phyloP scores from a whole-genome alignment of 2,113 vertebrate species.

The Phodopus roborovskii region DNA sequence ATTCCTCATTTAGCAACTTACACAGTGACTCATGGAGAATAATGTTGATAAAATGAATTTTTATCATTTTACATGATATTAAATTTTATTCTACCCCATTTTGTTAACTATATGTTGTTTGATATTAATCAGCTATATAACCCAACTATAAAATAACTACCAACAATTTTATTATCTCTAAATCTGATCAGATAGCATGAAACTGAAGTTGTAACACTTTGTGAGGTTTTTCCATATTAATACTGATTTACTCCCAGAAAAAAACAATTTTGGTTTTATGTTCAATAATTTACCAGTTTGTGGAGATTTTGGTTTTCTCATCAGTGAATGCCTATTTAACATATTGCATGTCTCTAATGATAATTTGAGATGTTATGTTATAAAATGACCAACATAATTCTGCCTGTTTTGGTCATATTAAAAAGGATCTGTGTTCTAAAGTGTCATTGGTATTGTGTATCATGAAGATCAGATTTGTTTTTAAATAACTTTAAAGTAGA shows the following conservation, averaged over 20 bases:
- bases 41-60: background rate
- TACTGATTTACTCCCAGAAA: background rate
- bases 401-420: background rate
- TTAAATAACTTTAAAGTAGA: background rate
- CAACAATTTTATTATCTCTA: background rate
- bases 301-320: background rate
- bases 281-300: background rate
- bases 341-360: background rate
- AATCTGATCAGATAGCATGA: background rate
- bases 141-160: background rate
- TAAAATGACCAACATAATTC: background rate
- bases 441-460: background rate
- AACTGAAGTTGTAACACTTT: background rate
- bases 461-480: background rate
- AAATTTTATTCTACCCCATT: background rate
- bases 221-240: fast-evolving
- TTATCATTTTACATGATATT: background rate
- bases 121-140: background rate
- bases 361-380: background rate
- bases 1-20: background rate
- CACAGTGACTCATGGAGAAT: background rate
- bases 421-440: background rate
- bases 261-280: background rate
- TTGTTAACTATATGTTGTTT: slow-evolving; percentile 5
- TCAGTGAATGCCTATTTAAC: background rate